Evolutionary conservation across 1,140 invertebrate genomes (phyloP), one percentile per base, ranked within the genome.

Genomic region (Brachionus rubens): DNA sequence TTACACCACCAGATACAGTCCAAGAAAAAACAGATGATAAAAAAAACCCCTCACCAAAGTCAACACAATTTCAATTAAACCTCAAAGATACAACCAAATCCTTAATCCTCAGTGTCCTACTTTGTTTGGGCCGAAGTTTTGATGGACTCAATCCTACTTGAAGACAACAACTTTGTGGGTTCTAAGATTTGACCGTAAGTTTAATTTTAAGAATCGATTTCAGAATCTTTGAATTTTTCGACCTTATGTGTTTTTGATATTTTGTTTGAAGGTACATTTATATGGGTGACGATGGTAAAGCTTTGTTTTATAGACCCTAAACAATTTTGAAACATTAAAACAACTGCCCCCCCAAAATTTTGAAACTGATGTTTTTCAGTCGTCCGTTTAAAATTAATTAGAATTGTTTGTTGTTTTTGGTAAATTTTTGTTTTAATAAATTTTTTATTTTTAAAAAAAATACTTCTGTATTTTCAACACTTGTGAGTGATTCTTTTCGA

Each of bases 121-220:
- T 50, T 94, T 93, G 82, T 82, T n/a, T n/a, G n/a, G n/a, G 81
- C 52, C 90, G 90, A 3, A 89, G 88, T 9, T 87, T 87, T 24
- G 87, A 88, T 16, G 88, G 88, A 90, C 52, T 90, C 91, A 0
- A 86, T 92, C 19, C 90, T 90, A 81, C 86, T 97, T 0, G 89
- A 91, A 1, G 90, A 92, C 78, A 92, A 91, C 77, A 89, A 91
- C 3, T 93, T 96, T 83, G n/a, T 97, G 94, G 94, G 89, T 96
- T 65, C 86, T 97, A 12, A 86, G 94, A 76, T 83, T 97, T n/a
- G n/a, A 70, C 94, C 94, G 83, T 90, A n/a, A n/a, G n/a, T n/a
- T n/a, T n/a, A n/a, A n/a, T n/a, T n/a, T n/a, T n/a, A n/a, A n/a
- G n/a, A n/a, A n/a, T n/a, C n/a, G n/a, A n/a, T n/a, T n/a, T n/a